phyloP scores from a whole-genome alignment of 1,140 invertebrate species.

The Hirudo medicinalis region DNA sequence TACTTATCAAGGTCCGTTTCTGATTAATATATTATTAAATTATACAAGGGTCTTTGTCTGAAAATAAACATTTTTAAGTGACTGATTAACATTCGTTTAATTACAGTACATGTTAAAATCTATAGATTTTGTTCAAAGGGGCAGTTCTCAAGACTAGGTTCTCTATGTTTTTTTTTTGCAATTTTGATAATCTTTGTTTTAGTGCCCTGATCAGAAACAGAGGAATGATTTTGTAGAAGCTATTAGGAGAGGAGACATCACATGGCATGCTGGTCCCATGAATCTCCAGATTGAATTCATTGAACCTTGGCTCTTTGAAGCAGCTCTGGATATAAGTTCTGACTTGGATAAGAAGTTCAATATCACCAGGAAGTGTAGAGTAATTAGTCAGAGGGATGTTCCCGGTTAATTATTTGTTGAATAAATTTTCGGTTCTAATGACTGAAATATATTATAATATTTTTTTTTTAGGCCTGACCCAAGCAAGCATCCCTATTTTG shows the following conservation, averaged over 20 bases:
- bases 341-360: conserved; percentile 27
- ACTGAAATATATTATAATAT: not conserved
- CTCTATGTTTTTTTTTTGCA: conserved; percentile 5
- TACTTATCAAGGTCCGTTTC: too few relatives aligned
- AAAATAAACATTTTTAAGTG: not conserved
- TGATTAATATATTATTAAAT: not conserved
- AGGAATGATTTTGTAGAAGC: conserved; percentile 25
- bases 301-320: conserved; percentile 26
- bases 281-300: conserved; percentile 34
- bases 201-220: conserved; percentile 29
- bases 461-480: conserved; percentile 29
- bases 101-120: too few relatives aligned
- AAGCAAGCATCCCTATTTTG: conserved; percentile 30
- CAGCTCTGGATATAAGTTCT: conserved; percentile 27
- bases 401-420: conserved; percentile 27
- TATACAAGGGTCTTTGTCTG: not conserved
- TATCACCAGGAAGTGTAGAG: conserved; percentile 25
- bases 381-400: conserved; percentile 33
- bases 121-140: too few relatives aligned
- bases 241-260: conserved; percentile 27
- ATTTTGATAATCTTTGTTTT: not conserved
- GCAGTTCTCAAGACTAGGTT: too few relatives aligned
- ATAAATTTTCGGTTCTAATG: not conserved
- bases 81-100: not conserved
- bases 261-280: conserved; percentile 35